Evolutionary conservation across 2,797 vertebrate genomes (phyloP), one percentile per base, ranked within the genome.

Genomic region (Antrozous pallidus): DNA sequence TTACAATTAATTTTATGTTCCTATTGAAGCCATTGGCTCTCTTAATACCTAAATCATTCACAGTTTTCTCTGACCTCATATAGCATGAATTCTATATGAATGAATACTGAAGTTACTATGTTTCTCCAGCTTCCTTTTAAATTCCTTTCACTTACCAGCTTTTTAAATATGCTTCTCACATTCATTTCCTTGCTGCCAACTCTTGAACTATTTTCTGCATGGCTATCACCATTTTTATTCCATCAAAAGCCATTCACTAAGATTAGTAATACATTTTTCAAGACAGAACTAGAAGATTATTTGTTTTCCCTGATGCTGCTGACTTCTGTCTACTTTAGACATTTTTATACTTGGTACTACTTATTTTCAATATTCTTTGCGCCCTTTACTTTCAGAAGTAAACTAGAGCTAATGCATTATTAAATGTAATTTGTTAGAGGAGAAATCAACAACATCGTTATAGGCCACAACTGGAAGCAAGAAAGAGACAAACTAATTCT

Each of bases 301-400:
- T 94, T 88, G 10, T 22, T 85, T 87, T 63, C 14, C 22, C 61
- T 61, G 33, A 79, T 54, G 20, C 20, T 90, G 92, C 24, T 69
- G 61, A 88, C 28, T 3, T 77, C 51, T 71, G 36, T 33, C 40
- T 1, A n/a, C 13, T 67, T 36, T 70, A n/a, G 24, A 45, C 4
- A 58, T 38, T 85, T 86, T 70, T 85, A 42, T 49, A 54, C 11
- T n/a, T 40, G 36, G 18, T 18, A 85, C 36, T 73, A 81, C 31
- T 49, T 77, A 78, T 14, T 91, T 16, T 94, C 45, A 91, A 49
- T 58, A 71, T 56, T 67, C 20, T 33, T 9, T 71, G 16, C 93
- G 45, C 88, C 47, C 12, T 94, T 92, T 58, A 87, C 22, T 90
- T 89, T 13, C 38, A 80, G 78, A 90, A 87, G 36, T 83, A 83